A percentile compares a stretch with the other conserved stretches of the same genome.
These are phyloP conservation scores for Galaxea fascicularis DNA, from an alignment of 92 coral and sea anemone species.

Conservation along the genomic window DNA sequence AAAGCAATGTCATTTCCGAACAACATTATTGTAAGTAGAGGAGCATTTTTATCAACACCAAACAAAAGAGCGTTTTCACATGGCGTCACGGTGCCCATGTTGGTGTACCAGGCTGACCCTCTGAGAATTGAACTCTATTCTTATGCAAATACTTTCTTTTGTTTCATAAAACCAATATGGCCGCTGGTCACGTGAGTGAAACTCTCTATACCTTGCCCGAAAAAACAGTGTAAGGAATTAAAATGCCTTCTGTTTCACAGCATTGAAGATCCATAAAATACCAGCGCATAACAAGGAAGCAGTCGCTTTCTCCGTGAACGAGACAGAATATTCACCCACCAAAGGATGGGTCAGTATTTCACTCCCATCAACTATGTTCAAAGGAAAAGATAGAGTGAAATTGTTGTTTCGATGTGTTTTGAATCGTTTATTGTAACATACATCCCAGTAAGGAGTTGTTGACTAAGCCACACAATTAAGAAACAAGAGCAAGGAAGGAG, in stretches of 20 bases:
- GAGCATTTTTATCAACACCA: too few species aligned
- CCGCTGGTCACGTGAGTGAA: too few species aligned
- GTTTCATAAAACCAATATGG: too few species aligned
- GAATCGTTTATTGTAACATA: not conserved
- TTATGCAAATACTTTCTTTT: too few species aligned
- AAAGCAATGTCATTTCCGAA: not conserved
- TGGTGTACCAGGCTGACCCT: too few species aligned
- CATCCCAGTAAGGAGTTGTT: too few species aligned
- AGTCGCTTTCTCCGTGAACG: not conserved
- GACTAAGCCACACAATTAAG: too few species aligned
- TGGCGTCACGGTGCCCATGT: too few species aligned
- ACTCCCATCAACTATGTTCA: not conserved
- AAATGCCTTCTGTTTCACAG: not conserved
- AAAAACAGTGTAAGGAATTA: not conserved
- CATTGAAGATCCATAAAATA: slow-evolving; percentile 21
- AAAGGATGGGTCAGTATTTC: not conserved
- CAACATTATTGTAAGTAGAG: slow-evolving; percentile 5
- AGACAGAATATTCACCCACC: not conserved
- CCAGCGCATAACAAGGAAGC: not conserved
- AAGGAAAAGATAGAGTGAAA: slow-evolving; percentile 6
- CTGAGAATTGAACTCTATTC: too few species aligned
- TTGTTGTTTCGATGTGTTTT: not conserved
- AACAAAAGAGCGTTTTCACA: too few species aligned
- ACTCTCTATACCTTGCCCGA: too few species aligned
- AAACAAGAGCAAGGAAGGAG: too few species aligned